A percentile compares a stretch with the other conserved stretches of the same genome.
phyloP scores from a whole-genome alignment of 2,797 vertebrate genomes.

The Buphagus erythrorhynchus region DNA sequence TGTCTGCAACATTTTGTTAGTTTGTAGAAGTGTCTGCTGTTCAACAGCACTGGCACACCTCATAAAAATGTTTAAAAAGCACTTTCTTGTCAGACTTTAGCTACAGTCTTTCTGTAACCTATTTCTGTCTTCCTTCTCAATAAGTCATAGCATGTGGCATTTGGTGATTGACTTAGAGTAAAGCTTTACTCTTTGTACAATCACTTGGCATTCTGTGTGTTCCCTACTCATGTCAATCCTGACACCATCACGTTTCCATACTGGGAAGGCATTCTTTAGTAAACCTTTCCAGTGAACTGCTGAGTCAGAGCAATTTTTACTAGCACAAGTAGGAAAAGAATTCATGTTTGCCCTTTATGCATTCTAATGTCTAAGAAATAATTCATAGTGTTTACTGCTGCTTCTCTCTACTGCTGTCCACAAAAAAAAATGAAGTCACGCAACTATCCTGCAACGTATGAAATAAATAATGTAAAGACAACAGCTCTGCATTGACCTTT shows the following conservation, averaged over 20 bases:
- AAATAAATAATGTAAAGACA: not conserved
- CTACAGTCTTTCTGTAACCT: not conserved
- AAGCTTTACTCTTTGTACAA: not conserved
- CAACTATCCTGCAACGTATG: not conserved
- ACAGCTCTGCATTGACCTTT: not conserved
- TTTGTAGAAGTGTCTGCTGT: not conserved
- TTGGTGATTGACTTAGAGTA: not conserved
- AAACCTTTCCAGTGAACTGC: not conserved
- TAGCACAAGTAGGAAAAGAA: not conserved
- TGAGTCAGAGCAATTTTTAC: not conserved
- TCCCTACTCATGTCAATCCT: not conserved
- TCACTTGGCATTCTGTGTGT: not conserved
- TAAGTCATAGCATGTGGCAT: not conserved
- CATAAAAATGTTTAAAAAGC: not conserved
- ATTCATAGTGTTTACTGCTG: not conserved
- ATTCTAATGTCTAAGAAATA: not conserved
- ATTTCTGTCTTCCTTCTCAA: not conserved
- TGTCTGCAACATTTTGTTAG: not conserved
- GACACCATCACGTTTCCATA: fast-evolving
- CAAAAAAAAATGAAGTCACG: not conserved
- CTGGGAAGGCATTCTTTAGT: not conserved
- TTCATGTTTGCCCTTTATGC: not conserved
- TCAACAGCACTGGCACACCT: not conserved
- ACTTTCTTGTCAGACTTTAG: not conserved
- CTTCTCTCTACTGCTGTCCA: not conserved